Conservation (phyloP, 1,140 invertebrate species). For the Drosophila arawakana region DNA sequence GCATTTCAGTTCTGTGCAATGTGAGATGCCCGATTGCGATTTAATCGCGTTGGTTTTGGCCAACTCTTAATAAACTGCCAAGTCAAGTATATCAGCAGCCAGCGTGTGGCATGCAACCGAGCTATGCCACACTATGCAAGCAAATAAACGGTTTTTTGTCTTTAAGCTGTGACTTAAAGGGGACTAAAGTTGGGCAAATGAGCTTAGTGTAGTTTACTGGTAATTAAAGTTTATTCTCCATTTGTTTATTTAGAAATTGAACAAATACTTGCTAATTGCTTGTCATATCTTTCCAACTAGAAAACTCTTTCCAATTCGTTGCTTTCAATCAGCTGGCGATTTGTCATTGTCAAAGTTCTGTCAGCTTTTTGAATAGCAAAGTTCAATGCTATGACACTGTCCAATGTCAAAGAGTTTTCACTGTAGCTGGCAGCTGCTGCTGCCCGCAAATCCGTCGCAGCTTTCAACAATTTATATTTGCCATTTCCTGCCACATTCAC, state of each 20-base stretch:
- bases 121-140: not conserved
- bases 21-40: conserved; percentile 51
- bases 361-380: conserved; percentile 24
- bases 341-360: conserved; percentile 29
- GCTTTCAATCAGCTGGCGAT: conserved; percentile 27
- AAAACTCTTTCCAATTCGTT: conserved; percentile 13
- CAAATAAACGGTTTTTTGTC: not conserved
- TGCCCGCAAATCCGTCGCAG: conserved; percentile 38
- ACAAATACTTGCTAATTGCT: conserved; percentile 33
- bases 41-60: conserved; percentile 61
- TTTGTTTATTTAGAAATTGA: not conserved
- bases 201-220: not conserved
- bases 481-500: conserved; percentile 48
- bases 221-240: not conserved
- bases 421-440: conserved; percentile 27
- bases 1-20: conserved; percentile 17
- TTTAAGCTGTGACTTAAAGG: too few species aligned
- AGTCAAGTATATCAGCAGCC: conserved; percentile 28
- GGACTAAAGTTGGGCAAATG: too few species aligned
- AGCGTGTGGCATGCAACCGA: conserved; percentile 32
- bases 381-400: conserved; percentile 26
- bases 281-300: conserved; percentile 26
- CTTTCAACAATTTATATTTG: conserved; percentile 49
- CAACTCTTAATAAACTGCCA: conserved; percentile 60
- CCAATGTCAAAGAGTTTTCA: conserved; percentile 44